Evolutionary conservation across 2,797 vertebrate species (phyloP).

Genomic region (Syngnathus rostellatus): DNA sequence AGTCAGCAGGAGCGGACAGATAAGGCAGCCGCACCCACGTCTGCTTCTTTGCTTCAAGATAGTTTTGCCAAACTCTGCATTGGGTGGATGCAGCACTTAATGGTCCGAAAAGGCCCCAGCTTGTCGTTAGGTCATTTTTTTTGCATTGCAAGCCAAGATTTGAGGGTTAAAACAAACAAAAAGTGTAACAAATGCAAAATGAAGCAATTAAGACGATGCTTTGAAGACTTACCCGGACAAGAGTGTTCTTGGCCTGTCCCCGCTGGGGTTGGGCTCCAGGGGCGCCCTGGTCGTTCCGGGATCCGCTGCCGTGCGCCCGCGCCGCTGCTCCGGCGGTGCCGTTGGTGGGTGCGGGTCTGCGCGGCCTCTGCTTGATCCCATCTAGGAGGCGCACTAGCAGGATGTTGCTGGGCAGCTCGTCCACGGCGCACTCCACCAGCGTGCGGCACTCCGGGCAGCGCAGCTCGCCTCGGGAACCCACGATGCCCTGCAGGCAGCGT

Average conservation of each 20-base stretch:
- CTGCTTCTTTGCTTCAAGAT: not conserved
- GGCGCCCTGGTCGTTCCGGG: slow-evolving; percentile 69
- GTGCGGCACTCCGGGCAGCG: slow-evolving; percentile 95
- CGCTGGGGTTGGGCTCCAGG: slow-evolving; percentile 77
- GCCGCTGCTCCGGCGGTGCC: slow-evolving; percentile 63
- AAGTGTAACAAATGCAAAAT: too few species aligned
- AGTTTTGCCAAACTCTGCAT: not conserved
- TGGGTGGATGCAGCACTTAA: too few species aligned
- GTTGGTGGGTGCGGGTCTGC: slow-evolving; percentile 64
- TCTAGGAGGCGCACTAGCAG: slow-evolving; percentile 93
- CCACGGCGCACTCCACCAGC: slow-evolving; percentile 86
- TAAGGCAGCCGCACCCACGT: not conserved
- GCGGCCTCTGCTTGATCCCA: slow-evolving; percentile 94
- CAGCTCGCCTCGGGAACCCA: slow-evolving; percentile 89
- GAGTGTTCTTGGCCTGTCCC: slow-evolving; percentile 83
- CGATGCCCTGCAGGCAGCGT: slow-evolving; percentile 88
- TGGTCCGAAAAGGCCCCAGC: too few species aligned
- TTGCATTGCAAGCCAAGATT: too few species aligned
- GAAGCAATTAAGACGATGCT: too few species aligned
- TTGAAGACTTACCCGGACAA: slow-evolving; percentile 83
- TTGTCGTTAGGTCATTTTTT: too few species aligned
- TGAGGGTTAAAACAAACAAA: too few species aligned
- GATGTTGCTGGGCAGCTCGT: slow-evolving; percentile 96
- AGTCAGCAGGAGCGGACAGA: not conserved
- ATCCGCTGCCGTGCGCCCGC: slow-evolving; percentile 59